phyloP scores from a whole-genome alignment of 30 jellyfish, hydroid and myxozoan species.

The Haliclystus octoradiatus region DNA sequence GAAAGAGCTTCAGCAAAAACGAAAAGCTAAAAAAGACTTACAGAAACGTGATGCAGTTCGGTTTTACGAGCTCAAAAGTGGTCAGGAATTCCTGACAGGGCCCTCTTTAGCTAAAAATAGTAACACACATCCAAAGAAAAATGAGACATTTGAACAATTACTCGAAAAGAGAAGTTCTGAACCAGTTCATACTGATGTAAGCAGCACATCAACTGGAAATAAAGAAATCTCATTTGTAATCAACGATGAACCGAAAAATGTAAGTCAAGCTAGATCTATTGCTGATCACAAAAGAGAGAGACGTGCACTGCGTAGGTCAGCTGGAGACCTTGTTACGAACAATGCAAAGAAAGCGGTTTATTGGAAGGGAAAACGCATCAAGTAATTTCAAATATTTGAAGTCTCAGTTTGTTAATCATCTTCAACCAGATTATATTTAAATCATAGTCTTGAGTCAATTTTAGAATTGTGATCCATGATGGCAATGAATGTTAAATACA shows the following conservation, averaged over 20 bases:
- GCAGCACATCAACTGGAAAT: conserved; percentile 73
- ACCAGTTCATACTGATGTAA: conserved; percentile 18
- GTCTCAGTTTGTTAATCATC: not conserved
- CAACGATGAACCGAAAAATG: conserved; percentile 32
- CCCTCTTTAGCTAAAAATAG: not conserved
- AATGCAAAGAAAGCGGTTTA: conserved; percentile 18
- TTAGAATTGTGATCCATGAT: too few relatives aligned
- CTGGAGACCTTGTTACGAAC: conserved; percentile 41
- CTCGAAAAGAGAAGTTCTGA: conserved; percentile 22
- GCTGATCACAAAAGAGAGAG: conserved; percentile 72
- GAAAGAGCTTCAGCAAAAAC: conserved; percentile 40
- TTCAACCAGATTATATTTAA: too few relatives aligned
- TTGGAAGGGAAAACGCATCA: conserved; percentile 68
- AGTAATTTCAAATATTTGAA: not conserved
- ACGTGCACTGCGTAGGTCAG: conserved; percentile 64
- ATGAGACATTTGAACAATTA: conserved; percentile 55
- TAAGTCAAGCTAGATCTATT: conserved; percentile 26
- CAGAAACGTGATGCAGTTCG: conserved; percentile 22
- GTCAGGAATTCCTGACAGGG: conserved; percentile 11
- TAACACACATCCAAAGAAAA: conserved; percentile 3
- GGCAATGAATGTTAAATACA: too few relatives aligned
- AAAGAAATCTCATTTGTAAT: conserved; percentile 59
- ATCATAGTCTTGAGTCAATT: too few relatives aligned
- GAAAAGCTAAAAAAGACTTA: conserved; percentile 8
- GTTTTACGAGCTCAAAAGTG: conserved; percentile 45